Percentiles rank a stretch among this genome's conserved stretches.
These are phyloP conservation scores for Tridacna gigas DNA, from an alignment of 2,888 invertebrate species.

Conservation along the genomic window DNA sequence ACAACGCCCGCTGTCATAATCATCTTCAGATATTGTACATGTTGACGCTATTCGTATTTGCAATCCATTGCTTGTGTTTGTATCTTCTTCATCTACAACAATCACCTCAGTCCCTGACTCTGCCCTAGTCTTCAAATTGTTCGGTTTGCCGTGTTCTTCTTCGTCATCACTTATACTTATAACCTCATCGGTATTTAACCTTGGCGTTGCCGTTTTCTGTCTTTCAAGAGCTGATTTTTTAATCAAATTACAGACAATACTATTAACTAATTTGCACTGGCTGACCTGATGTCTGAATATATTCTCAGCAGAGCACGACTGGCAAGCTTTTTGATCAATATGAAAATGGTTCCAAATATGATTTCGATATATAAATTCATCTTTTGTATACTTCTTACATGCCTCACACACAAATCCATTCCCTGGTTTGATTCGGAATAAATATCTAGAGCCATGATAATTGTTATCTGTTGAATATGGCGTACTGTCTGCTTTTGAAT, in stretches of 20 bases:
- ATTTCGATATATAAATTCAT: slow-evolving; percentile 62
- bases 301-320: slow-evolving; percentile 39
- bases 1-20: background rate
- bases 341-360: slow-evolving; percentile 74
- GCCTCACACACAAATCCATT: slow-evolving; percentile 63
- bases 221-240: slow-evolving; percentile 33
- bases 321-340: slow-evolving; percentile 38
- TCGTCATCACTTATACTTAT: slow-evolving; percentile 66
- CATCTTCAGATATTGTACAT: slow-evolving; percentile 10
- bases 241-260: slow-evolving; percentile 52
- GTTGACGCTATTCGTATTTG: slow-evolving; percentile 22
- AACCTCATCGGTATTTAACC: slow-evolving; percentile 42
- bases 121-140: slow-evolving; percentile 5
- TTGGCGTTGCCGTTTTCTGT: background rate
- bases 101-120: slow-evolving; percentile 41
- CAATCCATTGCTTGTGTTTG: slow-evolving; percentile 21
- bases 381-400: slow-evolving; percentile 60
- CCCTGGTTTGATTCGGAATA: slow-evolving; percentile 55
- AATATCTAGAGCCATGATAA: background rate
- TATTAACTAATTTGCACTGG: slow-evolving; percentile 47
- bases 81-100: slow-evolving; percentile 55
- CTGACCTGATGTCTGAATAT: slow-evolving; percentile 36
- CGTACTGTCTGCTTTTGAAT: background rate
- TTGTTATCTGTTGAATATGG: background rate
- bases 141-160: background rate